phyloP scores from a whole-genome alignment of 2,888 invertebrate genomes.

The Encarsia formosa region DNA sequence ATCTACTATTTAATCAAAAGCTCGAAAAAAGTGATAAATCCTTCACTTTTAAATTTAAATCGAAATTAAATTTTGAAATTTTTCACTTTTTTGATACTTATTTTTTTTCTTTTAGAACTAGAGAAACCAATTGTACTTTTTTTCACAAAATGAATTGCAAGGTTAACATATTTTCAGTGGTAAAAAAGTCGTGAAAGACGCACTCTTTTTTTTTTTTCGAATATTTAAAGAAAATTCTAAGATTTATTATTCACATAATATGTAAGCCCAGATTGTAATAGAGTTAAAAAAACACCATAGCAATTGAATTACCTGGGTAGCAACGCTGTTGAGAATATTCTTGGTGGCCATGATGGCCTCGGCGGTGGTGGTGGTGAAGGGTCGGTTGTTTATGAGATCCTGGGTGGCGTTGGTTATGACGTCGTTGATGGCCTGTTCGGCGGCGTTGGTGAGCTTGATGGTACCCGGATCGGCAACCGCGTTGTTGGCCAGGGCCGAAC shows the following conservation, averaged over 20 bases:
- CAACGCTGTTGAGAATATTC: conserved; percentile 48
- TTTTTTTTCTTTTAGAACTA: neutral
- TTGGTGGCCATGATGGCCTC: conserved; percentile 51
- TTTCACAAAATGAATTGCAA: too few relatives aligned
- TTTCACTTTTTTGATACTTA: neutral
- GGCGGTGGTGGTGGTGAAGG: conserved; percentile 48
- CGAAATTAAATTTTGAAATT: neutral
- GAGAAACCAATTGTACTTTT: too few relatives aligned
- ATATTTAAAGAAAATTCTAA: too few relatives aligned
- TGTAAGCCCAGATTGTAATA: too few relatives aligned
- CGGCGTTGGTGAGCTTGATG: conserved; percentile 46
- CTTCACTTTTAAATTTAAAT: too few relatives aligned
- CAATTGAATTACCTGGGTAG: conserved; percentile 42
- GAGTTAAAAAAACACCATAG: neutral
- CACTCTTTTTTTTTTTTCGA: too few relatives aligned
- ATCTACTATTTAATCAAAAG: too few relatives aligned
- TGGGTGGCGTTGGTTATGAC: conserved; percentile 49
- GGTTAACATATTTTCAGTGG: too few relatives aligned
- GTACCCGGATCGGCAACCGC: conserved; percentile 47
- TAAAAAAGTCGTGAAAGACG: too few relatives aligned
- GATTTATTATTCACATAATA: too few relatives aligned
- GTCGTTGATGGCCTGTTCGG: conserved; percentile 47
- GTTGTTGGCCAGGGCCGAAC: conserved; percentile 45
- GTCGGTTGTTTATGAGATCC: conserved; percentile 49
- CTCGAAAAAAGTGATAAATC: too few relatives aligned